Evolutionary conservation across 2,888 invertebrate species (phyloP), one percentile per base, ranked within the genome.

Genomic region (Drosophila fungiperda): DNA sequence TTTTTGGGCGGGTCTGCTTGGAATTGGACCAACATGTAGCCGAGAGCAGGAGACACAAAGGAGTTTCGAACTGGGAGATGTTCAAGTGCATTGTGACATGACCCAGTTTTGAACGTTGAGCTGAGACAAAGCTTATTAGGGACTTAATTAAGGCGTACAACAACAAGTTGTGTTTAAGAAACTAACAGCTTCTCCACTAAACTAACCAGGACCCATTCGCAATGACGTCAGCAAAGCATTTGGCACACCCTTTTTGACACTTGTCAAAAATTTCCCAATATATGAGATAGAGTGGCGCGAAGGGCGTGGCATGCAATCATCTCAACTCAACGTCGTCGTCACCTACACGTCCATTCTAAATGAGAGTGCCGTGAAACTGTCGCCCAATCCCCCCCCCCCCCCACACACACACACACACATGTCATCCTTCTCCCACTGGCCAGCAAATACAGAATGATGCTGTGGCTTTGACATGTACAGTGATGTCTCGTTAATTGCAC

Each of bases 181-280:
- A 49, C n/a, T 4, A 29, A 42, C 42, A 57, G 32, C 15, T 42
- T 54, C 15, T 3, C 9, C 17, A 29, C 29, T 29, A 29, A 29
- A 20, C 38, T 17, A 40, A 40, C n/a, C 33, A 23, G 9, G 40
- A 36, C 1, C 15, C 35, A 52, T 72, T 59, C 20, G 57, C 38
- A 17, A 52, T 63, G 52, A 63, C 65, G 62, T 62, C 76, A 73
- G 23, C 11, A 29, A 26, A n/a, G 20, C 29, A 48, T 57, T 53
- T 40, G 38, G 53, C 32, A 15, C 38, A n/a, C 40, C 9, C 36
- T 32, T 32, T 45, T 57, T 29, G 52, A 32, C 35, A 61, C 59
- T 33, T 70, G 77, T 67, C 77, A 74, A 38, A 69, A 58, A 61
- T 68, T 61, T 48, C 61, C 70, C 78, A 74, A 77, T 77, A 77